These are phyloP conservation scores for Pipistrellus pipistrellus DNA, from an alignment of 2,797 vertebrate species.

Conservation along the genomic window DNA sequence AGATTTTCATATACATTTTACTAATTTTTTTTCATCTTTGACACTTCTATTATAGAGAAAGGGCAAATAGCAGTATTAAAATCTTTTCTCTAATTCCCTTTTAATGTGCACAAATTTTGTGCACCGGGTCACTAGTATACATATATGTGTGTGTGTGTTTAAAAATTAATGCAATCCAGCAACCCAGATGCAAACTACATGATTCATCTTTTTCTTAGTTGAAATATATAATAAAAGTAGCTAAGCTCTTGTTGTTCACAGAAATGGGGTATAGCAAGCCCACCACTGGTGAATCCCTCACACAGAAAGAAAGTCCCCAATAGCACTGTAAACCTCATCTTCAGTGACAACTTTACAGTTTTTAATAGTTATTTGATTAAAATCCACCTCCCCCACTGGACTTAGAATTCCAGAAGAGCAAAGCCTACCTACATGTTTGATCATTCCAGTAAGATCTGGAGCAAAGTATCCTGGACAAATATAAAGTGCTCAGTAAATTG, in stretches of 20 bases:
- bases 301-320: slow-evolving; percentile 4
- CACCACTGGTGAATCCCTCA: not conserved
- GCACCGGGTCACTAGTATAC: not conserved
- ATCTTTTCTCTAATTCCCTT: too few species aligned
- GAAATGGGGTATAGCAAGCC: not conserved
- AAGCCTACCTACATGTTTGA: not conserved
- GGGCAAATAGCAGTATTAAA: too few species aligned
- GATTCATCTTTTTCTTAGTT: slow-evolving; percentile 21
- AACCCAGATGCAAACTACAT: not conserved
- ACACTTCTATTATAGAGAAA: too few species aligned
- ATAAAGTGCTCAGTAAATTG: not conserved
- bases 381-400: not conserved
- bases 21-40: too few species aligned
- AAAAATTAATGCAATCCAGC: not conserved
- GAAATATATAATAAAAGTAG: not conserved
- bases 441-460: not conserved
- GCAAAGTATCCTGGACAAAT: not conserved
- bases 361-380: slow-evolving; percentile 3
- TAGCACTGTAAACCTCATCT: not conserved
- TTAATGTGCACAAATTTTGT: too few species aligned
- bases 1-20: too few species aligned
- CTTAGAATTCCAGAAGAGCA: slow-evolving; percentile 24
- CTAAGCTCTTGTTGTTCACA: not conserved
- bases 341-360: not conserved
- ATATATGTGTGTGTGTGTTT: not conserved